Evolutionary conservation across 2,797 vertebrate species (phyloP), one percentile per base, ranked within the genome.

Genomic region (Sebastes cheni): DNA sequence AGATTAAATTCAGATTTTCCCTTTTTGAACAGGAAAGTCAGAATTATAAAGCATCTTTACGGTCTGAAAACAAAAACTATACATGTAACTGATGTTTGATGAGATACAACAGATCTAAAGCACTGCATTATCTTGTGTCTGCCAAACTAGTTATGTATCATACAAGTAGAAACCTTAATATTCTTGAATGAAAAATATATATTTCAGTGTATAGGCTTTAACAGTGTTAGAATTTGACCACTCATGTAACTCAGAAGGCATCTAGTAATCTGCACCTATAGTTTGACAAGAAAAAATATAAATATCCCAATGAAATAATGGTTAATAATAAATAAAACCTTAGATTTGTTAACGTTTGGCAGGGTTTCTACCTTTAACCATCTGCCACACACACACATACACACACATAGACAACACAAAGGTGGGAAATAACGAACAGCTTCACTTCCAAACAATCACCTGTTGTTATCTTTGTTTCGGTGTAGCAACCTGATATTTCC

Each of bases 401-500:
- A 42, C 16, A 50, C 46, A 64, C 10, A 46, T 27, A 8, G 20
- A 59, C 67, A 58, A 62, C 30, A 86, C 85, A 91, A 79, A 82
- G 86, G 30, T 80, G 79, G 77, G 81, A 88, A 87, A 79, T 81
- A 75, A 71, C 12, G 14, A 77, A 87, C 29, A 23, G 73, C 76
- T 84, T 74, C 27, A 64, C 82, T 75, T 88, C 81, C 74, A 83
- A 46, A 85, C 72, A 86, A 80, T 83, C 62, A 84, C 78, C 80
- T 82, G 82, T 81, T 84, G 74, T 89, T 77, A 13, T 79, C 78
- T 70, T 92, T 91, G 90, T 92, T 91, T 87, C 25, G 2, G 32
- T 69, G 36, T 1, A 36, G 85, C 64, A 91, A 92, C 88, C 76
- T 79, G 86, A 93, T 89, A 92, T 86, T 90, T 89, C 88, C 86